Base-by-base conservation (phyloP, 2,797 vertebrate species). In the Phoxinus dragarum region DNA sequence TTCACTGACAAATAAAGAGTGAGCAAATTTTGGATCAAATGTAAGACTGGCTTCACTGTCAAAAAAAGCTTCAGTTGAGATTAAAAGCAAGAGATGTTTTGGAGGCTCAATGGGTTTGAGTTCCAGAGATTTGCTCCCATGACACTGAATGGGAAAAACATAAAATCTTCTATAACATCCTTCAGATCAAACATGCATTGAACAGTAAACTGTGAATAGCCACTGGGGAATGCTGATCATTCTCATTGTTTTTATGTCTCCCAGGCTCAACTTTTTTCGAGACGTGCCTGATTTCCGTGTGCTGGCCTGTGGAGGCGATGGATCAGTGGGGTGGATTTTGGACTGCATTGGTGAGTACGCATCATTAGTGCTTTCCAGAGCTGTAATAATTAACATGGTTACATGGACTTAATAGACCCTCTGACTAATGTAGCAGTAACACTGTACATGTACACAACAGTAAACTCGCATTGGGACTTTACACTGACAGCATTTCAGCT, bases 281-380 rank as follows among this genome's bases (percentile, higher is more conserved):
- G 97, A 98, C 36, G 96, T 97, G 36, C 96, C 97, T 0, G 96
- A 98, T 91, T 98, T 98, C 93, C 96, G 96, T 3, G 96, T 99
- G 81, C 94, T 99, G 40, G 97, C 97, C 5, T 99, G 98, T 0
- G 97, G 98, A 82, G 98, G 98, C 3, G 98, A 99, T 0, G 98
- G 98, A 88, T 98, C 98, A 0, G 97, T 98, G 59, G 98, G 98
- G 73, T 99, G 98, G 98, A 98, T 99, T 92, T 93, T 99, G 81
- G 98, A 99, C 93, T 98, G 96, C 89, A 98, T 99, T 88, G 98
- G 98, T 99, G 95, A 88, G 88, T 88, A 76, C 69, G 23, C 38
- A 56, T 27, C 3, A 17, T 44, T 40, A 34, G 14, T 73, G 74
- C 38, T 69, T 71, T 31, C 73, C 34, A 44, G 12, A 67, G 14